A percentile compares a stretch with the other conserved stretches of the same genome.
Conservation (phyloP, 2,888 invertebrate species). For the Volucella inflata region DNA sequence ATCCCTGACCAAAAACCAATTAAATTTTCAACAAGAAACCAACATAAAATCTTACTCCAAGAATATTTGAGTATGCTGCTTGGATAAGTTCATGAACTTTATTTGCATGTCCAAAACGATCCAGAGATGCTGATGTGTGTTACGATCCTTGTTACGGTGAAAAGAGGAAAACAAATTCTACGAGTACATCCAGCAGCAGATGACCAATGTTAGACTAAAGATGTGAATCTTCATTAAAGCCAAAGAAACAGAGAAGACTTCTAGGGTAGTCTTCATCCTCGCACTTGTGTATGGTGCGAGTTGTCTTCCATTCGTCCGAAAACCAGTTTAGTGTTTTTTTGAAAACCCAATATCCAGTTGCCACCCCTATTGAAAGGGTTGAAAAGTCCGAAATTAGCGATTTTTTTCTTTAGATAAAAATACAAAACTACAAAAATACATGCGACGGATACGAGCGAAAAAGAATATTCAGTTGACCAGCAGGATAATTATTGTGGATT, state of each 20-base stretch:
- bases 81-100: conserved; percentile 64
- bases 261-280: no score
- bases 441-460: conserved; percentile 22
- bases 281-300: neutral
- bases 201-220: conserved; percentile 51
- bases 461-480: conserved; percentile 58
- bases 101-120: conserved; percentile 30
- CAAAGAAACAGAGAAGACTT: conserved; percentile 10
- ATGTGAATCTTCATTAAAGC: conserved; percentile 63
- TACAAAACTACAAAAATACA: neutral
- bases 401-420: conserved; percentile 47
- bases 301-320: conserved; percentile 56
- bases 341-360: conserved; percentile 31
- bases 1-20: conserved; percentile 64
- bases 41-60: conserved; percentile 22
- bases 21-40: conserved; percentile 65
- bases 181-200: conserved; percentile 68
- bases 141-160: conserved; percentile 28
- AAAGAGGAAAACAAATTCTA: conserved; percentile 4
- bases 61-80: neutral
- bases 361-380: conserved; percentile 70
- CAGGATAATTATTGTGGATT: conserved; percentile 51
- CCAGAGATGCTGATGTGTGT: conserved; percentile 51
- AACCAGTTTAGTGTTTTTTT: conserved; percentile 59
- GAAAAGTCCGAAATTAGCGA: conserved; percentile 72